phyloP scores from a whole-genome alignment of 2,797 vertebrate species.

The Nannoperca obscura region DNA sequence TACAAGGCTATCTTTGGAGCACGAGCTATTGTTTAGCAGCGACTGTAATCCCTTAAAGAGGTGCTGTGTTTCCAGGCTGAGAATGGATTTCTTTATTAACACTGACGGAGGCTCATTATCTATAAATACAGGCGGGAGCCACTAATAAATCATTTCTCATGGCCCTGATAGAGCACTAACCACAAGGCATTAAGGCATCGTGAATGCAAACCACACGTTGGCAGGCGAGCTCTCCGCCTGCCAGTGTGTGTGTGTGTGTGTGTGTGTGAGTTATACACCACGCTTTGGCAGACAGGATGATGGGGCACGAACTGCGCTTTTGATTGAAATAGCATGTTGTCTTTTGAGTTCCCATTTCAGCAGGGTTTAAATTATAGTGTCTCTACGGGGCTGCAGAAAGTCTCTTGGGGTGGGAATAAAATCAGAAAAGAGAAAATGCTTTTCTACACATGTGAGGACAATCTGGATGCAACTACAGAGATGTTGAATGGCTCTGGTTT shows the following conservation, averaged over 20 bases:
- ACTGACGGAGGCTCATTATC: constrained; percentile 84
- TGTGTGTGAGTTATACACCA: constrained; percentile 61
- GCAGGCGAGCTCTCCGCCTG: constrained; percentile 53
- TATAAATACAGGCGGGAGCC: constrained; percentile 85
- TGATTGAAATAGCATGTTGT: constrained; percentile 88
- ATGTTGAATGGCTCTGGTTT: constrained; percentile 36
- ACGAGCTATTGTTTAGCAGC: constrained; percentile 73
- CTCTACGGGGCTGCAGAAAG: constrained; percentile 72
- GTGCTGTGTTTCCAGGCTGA: constrained; percentile 68
- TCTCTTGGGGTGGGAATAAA: constrained; percentile 60
- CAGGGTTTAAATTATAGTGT: constrained; percentile 83
- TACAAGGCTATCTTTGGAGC: constrained; percentile 58
- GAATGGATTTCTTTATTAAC: constrained; percentile 85
- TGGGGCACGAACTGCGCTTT: constrained; percentile 74
- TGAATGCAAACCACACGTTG: constrained; percentile 80
- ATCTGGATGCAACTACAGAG: constrained; percentile 39
- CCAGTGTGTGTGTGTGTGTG: constrained; percentile 32
- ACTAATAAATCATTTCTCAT: constrained; percentile 89
- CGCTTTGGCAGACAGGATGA: constrained; percentile 77
- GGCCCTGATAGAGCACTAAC: constrained; percentile 83
- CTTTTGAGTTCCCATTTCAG: constrained; percentile 80
- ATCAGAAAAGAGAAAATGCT: constrained; percentile 52
- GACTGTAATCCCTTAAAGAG: constrained; percentile 82
- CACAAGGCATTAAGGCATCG: constrained; percentile 83
- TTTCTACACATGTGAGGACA: constrained; percentile 61